phyloP scores from a whole-genome alignment of 2,888 invertebrate genomes.

The Cephus pygmeus region DNA sequence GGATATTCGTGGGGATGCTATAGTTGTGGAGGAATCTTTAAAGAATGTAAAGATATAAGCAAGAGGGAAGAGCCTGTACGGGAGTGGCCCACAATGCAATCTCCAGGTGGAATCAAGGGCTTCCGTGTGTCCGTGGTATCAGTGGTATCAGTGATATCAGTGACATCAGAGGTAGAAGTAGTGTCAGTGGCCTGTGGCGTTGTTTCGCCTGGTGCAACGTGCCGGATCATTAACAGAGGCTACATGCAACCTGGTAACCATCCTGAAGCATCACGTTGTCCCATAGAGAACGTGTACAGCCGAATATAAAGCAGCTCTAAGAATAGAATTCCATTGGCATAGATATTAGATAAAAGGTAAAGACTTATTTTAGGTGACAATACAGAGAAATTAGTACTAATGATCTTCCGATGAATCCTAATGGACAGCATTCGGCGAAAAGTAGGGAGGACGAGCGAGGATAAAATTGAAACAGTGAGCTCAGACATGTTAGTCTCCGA shows the following conservation, averaged over 20 bases:
- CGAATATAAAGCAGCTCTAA: neutral
- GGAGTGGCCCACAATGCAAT: constrained; percentile 22
- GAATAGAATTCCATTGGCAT: neutral
- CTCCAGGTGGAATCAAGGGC: constrained; percentile 15
- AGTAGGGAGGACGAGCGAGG: neutral
- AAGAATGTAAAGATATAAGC: neutral
- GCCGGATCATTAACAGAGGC: constrained; percentile 20
- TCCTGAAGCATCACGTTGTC: neutral
- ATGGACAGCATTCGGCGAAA: neutral
- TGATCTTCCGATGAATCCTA: neutral
- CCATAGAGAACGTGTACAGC: neutral
- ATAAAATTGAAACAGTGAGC: neutral
- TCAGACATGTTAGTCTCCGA: neutral
- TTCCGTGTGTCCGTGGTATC: constrained; percentile 15
- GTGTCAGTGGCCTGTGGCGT: neutral
- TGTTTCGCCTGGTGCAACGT: constrained; percentile 9
- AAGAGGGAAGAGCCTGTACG: neutral
- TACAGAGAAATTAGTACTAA: neutral
- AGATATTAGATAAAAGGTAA: neutral
- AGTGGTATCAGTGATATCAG: constrained; percentile 2
- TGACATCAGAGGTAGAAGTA: neutral
- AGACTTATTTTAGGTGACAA: neutral
- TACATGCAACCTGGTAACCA: constrained; percentile 14
- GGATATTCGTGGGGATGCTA: neutral
- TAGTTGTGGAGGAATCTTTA: neutral